Evolutionary conservation across 1,140 invertebrate species (phyloP).

Genomic region (Drosophila trapezifrons): DNA sequence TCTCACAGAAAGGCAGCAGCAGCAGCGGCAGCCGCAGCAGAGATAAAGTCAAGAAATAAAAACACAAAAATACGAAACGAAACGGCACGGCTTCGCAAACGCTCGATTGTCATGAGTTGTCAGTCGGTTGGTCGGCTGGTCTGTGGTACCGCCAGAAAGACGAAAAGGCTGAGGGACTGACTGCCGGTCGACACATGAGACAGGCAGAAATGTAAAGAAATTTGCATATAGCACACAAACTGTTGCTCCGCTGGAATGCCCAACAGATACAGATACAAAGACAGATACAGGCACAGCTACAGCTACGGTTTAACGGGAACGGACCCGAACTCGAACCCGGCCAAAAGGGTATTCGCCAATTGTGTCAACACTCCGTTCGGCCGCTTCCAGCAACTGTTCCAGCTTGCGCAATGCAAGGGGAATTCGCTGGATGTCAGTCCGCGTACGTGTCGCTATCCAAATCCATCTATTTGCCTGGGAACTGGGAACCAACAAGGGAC

Average conservation of each 20-base stretch:
- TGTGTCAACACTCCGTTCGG: slow-evolving; percentile 67
- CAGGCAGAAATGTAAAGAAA: slow-evolving; percentile 70
- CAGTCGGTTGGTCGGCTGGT: slow-evolving; percentile 28
- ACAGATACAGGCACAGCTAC: slow-evolving; percentile 40
- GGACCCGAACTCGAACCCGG: slow-evolving; percentile 29
- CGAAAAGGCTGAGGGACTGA: slow-evolving; percentile 28
- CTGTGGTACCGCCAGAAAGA: slow-evolving; percentile 8
- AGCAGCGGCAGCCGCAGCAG: slow-evolving; percentile 12
- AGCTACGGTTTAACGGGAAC: slow-evolving; percentile 43
- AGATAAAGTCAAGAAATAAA: slow-evolving; percentile 64
- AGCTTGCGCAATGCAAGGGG: slow-evolving; percentile 61
- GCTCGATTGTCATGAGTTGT: slow-evolving; percentile 72
- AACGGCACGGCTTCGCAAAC: slow-evolving; percentile 57
- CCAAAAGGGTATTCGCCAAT: slow-evolving; percentile 73
- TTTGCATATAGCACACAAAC: slow-evolving; percentile 76
- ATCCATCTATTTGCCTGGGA: slow-evolving; percentile 18
- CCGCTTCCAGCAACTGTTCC: slow-evolving; percentile 59
- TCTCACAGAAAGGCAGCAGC: slow-evolving; percentile 41
- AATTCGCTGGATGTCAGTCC: slow-evolving; percentile 29
- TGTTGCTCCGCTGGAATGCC: slow-evolving; percentile 75
- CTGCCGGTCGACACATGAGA: slow-evolving; percentile 30
- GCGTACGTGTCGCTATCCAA: slow-evolving; percentile 16
- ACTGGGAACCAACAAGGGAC: slow-evolving; percentile 14
- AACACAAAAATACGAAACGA: slow-evolving; percentile 52
- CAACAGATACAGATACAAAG: slow-evolving; percentile 38